A percentile compares a stretch with the other conserved stretches of the same genome.
Evolutionary conservation across 2,888 invertebrate species (phyloP).

Genomic region (Drosophila maculinotata): DNA sequence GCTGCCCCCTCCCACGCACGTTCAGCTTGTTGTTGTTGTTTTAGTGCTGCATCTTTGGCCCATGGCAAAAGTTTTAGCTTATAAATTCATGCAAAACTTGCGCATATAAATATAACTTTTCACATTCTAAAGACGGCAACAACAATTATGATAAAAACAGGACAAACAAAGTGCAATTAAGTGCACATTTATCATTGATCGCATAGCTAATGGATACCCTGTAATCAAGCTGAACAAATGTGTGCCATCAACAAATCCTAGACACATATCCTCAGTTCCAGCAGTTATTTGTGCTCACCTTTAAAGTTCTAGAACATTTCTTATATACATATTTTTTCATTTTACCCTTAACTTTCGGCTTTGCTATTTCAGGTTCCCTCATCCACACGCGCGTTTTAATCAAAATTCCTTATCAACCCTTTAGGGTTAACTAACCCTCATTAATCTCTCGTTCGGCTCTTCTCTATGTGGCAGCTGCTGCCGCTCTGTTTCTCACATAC

Average conservation of each 20-base stretch:
- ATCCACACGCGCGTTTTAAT: conserved; percentile 48
- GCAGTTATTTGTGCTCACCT: not conserved
- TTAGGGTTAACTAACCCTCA: conserved; percentile 64
- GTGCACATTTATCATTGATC: conserved; percentile 18
- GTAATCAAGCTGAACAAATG: not conserved
- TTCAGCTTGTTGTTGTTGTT: conserved; percentile 23
- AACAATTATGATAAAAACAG: conserved; percentile 29
- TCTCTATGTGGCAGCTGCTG: conserved; percentile 46
- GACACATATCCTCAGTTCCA: too few relatives aligned
- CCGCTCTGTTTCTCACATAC: conserved; percentile 45
- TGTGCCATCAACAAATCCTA: too few relatives aligned
- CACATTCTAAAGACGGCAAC: conserved; percentile 45
- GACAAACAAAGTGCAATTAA: conserved; percentile 58
- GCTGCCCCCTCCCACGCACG: conserved; percentile 2
- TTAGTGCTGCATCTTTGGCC: conserved; percentile 47
- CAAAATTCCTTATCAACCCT: conserved; percentile 72
- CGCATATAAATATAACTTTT: conserved; percentile 75
- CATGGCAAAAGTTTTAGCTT: conserved; percentile 72
- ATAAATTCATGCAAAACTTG: conserved; percentile 82
- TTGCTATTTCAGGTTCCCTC: conserved; percentile 46
- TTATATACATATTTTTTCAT: too few relatives aligned
- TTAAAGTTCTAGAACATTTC: not conserved
- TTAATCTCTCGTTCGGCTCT: conserved; percentile 61
- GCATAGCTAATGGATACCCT: not conserved
- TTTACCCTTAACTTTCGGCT: conserved; percentile 38